phyloP scores from a whole-genome alignment of 2,797 vertebrate genomes.

The Periophthalmus magnuspinnatus region DNA sequence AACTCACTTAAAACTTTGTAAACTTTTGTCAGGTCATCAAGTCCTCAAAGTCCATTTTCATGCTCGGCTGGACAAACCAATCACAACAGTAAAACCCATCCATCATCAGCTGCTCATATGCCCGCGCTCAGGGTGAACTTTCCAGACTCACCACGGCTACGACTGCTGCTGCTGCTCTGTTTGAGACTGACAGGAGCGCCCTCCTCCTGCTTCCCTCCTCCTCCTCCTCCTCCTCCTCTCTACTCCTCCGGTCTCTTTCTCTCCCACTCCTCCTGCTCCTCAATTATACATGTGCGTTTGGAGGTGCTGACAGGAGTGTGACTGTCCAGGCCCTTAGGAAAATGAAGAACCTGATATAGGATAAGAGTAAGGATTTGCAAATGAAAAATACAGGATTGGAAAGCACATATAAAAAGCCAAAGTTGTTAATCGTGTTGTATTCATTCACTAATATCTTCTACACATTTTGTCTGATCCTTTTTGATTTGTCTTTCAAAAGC shows the following conservation, averaged over 20 bases:
- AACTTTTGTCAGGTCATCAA: constrained; percentile 22
- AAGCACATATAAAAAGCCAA: no score
- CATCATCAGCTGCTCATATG: constrained; percentile 54
- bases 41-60: constrained; percentile 40
- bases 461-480: no score
- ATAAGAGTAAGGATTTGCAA: background rate
- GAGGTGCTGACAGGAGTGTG: constrained; percentile 23
- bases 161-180: constrained; percentile 24
- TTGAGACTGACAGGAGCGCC: constrained; percentile 30
- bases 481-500: no score
- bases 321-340: constrained; percentile 21
- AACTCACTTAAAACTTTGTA: background rate
- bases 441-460: no score
- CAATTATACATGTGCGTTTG: constrained; percentile 54
- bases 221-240: constrained; percentile 38
- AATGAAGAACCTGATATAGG: background rate
- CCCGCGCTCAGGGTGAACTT: constrained; percentile 47
- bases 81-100: constrained; percentile 35
- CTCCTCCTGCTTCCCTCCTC: constrained; percentile 6
- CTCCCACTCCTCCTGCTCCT: constrained; percentile 36
- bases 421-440: background rate
- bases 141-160: constrained; percentile 13
- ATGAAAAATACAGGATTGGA: background rate
- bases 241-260: no score
- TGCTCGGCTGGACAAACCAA: constrained; percentile 31